These are phyloP conservation scores for Delphinapterus leucas DNA, from an alignment of 2,113 vertebrate genomes.

Conservation along the genomic window DNA sequence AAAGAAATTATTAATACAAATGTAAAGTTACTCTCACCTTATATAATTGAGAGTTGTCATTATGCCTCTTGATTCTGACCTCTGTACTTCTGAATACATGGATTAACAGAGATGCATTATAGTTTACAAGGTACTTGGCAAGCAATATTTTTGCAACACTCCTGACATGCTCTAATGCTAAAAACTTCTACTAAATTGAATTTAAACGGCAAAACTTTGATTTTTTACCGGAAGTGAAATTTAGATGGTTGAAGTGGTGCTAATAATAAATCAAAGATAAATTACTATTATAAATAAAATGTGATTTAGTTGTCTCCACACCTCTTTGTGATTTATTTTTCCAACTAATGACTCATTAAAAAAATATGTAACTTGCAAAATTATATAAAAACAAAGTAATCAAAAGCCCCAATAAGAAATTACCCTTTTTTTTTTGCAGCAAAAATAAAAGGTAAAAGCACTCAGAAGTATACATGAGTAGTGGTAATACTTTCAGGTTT, in stretches of 20 bases:
- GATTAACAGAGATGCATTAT: conserved; percentile 73
- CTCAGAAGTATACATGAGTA: not conserved
- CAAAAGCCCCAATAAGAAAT: not conserved
- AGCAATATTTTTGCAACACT: conserved; percentile 36
- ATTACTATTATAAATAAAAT: conserved; percentile 62
- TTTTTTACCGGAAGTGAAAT: conserved; percentile 70
- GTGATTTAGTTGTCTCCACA: conserved; percentile 41
- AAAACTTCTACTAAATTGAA: conserved; percentile 71
- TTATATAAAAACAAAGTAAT: not conserved
- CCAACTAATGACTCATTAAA: not conserved
- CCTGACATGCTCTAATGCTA: conserved; percentile 58
- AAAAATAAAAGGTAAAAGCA: not conserved
- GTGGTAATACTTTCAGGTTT: not conserved
- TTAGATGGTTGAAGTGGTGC: conserved; percentile 60
- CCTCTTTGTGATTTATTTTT: not conserved
- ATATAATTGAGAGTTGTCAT: conserved; percentile 58
- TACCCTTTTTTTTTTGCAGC: not conserved
- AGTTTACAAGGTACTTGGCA: conserved; percentile 36
- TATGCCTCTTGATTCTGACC: conserved; percentile 51
- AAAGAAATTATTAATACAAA: conserved; percentile 64
- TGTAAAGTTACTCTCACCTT: conserved; percentile 55
- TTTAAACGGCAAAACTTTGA: conserved; percentile 70
- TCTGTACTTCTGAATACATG: conserved; percentile 64
- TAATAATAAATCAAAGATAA: conserved; percentile 71
- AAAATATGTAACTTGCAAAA: not conserved